A percentile compares a stretch with the other conserved stretches of the same genome.
Evolutionary conservation across 2,113 vertebrate species (phyloP).

Genomic region (Malurus melanocephalus): DNA sequence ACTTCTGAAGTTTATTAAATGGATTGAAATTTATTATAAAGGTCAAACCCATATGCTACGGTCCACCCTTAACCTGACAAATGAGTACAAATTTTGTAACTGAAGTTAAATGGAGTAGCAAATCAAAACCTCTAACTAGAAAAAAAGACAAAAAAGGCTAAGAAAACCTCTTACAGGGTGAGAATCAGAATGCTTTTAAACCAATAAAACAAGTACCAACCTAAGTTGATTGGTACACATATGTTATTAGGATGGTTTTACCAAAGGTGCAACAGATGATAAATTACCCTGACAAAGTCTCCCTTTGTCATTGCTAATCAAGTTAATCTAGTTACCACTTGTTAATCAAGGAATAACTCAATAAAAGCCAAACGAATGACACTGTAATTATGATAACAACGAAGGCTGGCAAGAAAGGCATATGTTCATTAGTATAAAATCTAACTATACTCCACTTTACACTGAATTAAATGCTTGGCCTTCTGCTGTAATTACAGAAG

Average conservation of each 20-base stretch:
- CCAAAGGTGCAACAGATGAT: conserved; percentile 66
- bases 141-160: background rate
- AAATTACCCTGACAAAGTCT: conserved; percentile 53
- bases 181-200: conserved; percentile 43
- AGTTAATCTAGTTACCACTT: conserved; percentile 53
- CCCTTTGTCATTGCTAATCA: conserved; percentile 66
- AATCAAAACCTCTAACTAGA: background rate
- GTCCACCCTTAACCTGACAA: background rate
- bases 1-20: background rate
- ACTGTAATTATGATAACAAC: conserved; percentile 60
- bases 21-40: background rate
- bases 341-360: conserved; percentile 70
- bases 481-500: conserved; percentile 8
- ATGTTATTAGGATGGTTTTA: conserved; percentile 50
- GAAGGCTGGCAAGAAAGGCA: conserved; percentile 52
- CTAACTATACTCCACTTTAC: background rate
- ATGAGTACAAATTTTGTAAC: fast-evolving
- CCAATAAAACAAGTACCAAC: conserved; percentile 38
- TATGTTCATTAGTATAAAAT: conserved; percentile 19
- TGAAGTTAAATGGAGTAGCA: background rate
- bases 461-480: background rate
- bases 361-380: conserved; percentile 64
- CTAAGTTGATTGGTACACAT: conserved; percentile 39
- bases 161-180: background rate
- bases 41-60: background rate